Base-by-base conservation (phyloP, 2,797 vertebrate species). In the Cirrhinus mrigala region DNA sequence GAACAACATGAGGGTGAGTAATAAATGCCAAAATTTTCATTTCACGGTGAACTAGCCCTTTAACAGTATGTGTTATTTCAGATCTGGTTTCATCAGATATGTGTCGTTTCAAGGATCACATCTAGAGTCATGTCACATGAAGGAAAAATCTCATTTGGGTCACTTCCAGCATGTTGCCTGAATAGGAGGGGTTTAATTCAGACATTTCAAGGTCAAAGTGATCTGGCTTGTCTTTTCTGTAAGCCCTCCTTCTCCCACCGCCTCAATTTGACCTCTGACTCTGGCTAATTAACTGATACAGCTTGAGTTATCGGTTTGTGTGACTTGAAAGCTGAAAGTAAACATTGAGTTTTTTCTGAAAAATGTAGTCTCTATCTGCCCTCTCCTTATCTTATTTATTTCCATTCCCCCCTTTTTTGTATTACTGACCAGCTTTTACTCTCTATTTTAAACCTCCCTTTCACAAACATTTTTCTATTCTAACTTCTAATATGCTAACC, bases 311-410 rank as follows among this genome's bases (percentile, higher is more conserved):
- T 90, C 85, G 79, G 84, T 88, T 90, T 89, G 80, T 79, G 86
- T 84, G 86, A 85, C 71, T 85, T 82, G 87, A 88, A 87, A 79
- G 87, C 88, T 81, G 86, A 85, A 83, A 87, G 89, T 60, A 90
- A 89, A 80, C 88, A 88, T 84, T 88, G 74, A 33, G 87, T 90
- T 91, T 90, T 46, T 92, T 89, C 90, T 92, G 90, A 87, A 93
- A 87, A 85, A 91, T 85, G 88, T 85, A 87, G 83, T 91, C 87
- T 89, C 90, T 89, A 90, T 94, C 90, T 94, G 91, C 62, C 12
- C 50, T 75, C 27, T 24, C 76, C 37, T 81, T 81, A 85, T 87
- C 84, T 82, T 29, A 71, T 81, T 40, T 24, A 64, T 81, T 46
- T 79, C 74, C 76, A 37, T 11, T 85, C 8, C 24, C 62, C 66